A percentile compares a stretch with the other conserved stretches of the same genome.
Conservation (phyloP, 2,797 vertebrate genomes). For the Thamnophis elegans region DNA sequence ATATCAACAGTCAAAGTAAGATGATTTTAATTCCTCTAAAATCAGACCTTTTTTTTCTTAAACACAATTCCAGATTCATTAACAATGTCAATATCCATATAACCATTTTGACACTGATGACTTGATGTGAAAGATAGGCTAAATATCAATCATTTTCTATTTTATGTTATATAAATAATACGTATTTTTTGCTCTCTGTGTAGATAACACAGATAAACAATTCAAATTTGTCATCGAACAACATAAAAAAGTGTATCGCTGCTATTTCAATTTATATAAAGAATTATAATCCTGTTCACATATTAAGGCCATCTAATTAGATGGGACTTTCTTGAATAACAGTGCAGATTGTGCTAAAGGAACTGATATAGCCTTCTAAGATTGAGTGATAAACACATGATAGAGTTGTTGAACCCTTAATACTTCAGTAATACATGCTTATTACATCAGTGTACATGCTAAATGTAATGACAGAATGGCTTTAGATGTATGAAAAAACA, state of each 20-base stretch:
- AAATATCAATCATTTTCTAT: not conserved
- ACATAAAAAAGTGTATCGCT: not conserved
- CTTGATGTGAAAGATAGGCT: not conserved
- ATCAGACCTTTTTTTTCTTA: not conserved
- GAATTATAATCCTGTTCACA: not conserved
- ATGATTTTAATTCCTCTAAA: not conserved
- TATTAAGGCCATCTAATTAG: not conserved
- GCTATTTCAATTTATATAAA: not conserved
- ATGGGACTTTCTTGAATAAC: not conserved
- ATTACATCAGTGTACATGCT: not conserved
- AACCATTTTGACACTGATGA: not conserved
- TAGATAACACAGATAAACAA: not conserved
- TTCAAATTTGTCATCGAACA: not conserved
- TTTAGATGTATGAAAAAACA: not conserved
- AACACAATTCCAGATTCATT: not conserved
- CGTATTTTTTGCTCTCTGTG: not conserved
- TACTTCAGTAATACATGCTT: not conserved
- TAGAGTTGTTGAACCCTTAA: not conserved
- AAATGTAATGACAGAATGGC: not conserved
- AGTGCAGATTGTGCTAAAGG: not conserved
- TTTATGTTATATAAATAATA: not conserved
- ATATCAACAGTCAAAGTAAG: conserved; percentile 97
- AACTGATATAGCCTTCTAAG: not conserved
- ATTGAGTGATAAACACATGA: not conserved
- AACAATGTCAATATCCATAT: not conserved